phyloP scores from a whole-genome alignment of 1,140 invertebrate genomes.

The Scaptomyza hsui region DNA sequence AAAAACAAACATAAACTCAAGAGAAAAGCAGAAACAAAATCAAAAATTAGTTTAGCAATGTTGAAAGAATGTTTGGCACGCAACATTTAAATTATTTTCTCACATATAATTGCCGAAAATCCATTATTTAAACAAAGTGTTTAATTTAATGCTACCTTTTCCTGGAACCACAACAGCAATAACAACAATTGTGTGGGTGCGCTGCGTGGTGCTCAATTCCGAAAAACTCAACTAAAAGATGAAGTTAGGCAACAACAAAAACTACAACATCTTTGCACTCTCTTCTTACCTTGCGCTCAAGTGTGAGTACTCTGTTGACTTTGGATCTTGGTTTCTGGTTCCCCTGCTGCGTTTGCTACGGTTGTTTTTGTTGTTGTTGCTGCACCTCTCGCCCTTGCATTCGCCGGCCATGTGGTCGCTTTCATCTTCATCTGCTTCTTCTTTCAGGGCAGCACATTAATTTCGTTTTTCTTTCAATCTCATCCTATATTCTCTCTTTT shows the following conservation, averaged over 20 bases:
- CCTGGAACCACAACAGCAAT: slow-evolving; percentile 29
- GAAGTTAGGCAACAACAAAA: slow-evolving; percentile 8
- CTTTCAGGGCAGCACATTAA: slow-evolving; percentile 11
- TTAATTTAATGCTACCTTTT: slow-evolving; percentile 42
- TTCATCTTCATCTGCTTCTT: slow-evolving; percentile 11
- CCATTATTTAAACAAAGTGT: slow-evolving; percentile 66
- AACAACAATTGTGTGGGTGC: slow-evolving; percentile 32
- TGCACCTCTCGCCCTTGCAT: slow-evolving; percentile 61
- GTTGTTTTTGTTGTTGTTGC: slow-evolving; percentile 52
- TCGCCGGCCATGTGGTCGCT: slow-evolving; percentile 47
- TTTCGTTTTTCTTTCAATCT: slow-evolving; percentile 67
- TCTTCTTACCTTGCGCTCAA: slow-evolving; percentile 26
- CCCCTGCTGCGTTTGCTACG: slow-evolving; percentile 60
- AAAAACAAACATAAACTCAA: slow-evolving; percentile 15
- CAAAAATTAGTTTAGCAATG: slow-evolving; percentile 7
- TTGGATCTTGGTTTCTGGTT: slow-evolving; percentile 31
- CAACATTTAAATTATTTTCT: slow-evolving; percentile 27
- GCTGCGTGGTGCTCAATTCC: slow-evolving; percentile 30
- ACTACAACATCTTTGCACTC: slow-evolving; percentile 8
- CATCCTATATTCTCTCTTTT: slow-evolving; percentile 55
- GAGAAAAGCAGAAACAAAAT: slow-evolving; percentile 35
- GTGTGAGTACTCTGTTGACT: slow-evolving; percentile 31
- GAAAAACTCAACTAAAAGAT: slow-evolving; percentile 22
- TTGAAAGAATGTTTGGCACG: slow-evolving; percentile 15
- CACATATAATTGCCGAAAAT: slow-evolving; percentile 35